Evolutionary conservation across 2,888 invertebrate species (phyloP), one percentile per base, ranked within the genome.

Genomic region (Metellina segmentata): DNA sequence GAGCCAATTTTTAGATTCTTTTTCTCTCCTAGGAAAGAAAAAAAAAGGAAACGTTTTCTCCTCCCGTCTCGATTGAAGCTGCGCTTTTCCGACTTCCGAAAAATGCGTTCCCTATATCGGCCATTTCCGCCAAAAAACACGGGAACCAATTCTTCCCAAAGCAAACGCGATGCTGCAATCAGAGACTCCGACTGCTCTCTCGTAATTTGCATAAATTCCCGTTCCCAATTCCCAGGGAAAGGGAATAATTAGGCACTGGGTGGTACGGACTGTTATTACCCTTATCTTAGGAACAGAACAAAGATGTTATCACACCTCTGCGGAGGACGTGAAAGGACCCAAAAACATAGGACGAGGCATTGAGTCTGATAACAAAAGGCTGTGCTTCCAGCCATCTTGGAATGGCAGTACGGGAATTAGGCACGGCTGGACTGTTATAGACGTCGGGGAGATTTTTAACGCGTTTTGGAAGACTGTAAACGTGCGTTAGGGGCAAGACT

Each of bases 171-270:
- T 52, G 78, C 78, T n/a, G 51, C 78, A 78, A 16, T 78, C 52
- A 52, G 52, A 52, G 52, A 6, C 13, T 61, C 61, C 52, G n/a
- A n/a, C n/a, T 52, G 71, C 19, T 34, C 53, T 19, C n/a, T 51
- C 72, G 91, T 82, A 91, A 91, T 91, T 91, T 91, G 91, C 91
- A 91, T 91, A 91, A 91, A 91, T 70, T 87, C 91, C 90, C 90
- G 61, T 69, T 83, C 52, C 90, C 86, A 70, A 48, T 82, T 48
- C 87, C 71, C 72, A 70, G n/a, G 70, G 72, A 82, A 85, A 90
- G 81, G 70, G 87, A 87, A 91, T 91, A 91, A 91, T 91, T 91
- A 91, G 91, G 82, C 51, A 81, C 53, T 78, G 53, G 87, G 87
- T 70, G 78, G 83, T 87, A 74, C 75, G 87, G 71, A 70, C 78